Base-by-base conservation (phyloP, 2,797 vertebrate genomes). In the Anguilla pacifica region DNA sequence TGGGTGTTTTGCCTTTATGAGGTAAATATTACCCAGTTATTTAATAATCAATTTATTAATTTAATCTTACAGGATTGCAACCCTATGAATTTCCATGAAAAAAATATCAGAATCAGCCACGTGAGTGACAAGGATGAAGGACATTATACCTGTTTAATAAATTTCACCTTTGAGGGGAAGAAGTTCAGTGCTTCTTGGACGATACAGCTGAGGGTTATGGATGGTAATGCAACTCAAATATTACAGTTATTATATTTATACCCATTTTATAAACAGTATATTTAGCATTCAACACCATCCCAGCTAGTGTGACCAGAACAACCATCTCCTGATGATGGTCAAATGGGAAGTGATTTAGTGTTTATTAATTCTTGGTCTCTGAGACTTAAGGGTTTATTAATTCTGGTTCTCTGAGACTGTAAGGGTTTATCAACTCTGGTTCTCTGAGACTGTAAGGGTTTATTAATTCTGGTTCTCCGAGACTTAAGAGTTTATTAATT, bases 111-210 rank as follows among this genome's bases (percentile, higher is more conserved):
- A 79, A 5, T 2, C 64, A 88, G 0, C 2, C 31, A 28, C 31
- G 17, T 79, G 49, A 89, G 1, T 0, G 31, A 22, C n/a, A 82
- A 17, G 25, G 72, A 67, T 35, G 2, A 0, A 51, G 93, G 90
- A 87, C 11, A 67, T 1, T 91, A 91, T 72, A 92, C 93, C 13
- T 92, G 93, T 70, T 51, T 89, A 51, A 74, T 91, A 10, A 88
- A 84, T 43, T 93, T 92, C 35, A 88, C 87, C 3, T 59, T 83
- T 64, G 85, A 89, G 53, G 90, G 90, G 49, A 86, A 46, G 15
- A 83, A 55, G 1, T 91, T 89, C 84, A 83, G 77, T 5, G 22
- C 88, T 5, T 89, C 89, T 31, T 49, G 86, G 72, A 91, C 89
- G 11, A 85, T 31, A 28, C 67, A 46, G 28, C 83, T 88, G 83